Evolutionary conservation across 2,797 vertebrate genomes (phyloP).

Genomic region (Pelobates cultripes): DNA sequence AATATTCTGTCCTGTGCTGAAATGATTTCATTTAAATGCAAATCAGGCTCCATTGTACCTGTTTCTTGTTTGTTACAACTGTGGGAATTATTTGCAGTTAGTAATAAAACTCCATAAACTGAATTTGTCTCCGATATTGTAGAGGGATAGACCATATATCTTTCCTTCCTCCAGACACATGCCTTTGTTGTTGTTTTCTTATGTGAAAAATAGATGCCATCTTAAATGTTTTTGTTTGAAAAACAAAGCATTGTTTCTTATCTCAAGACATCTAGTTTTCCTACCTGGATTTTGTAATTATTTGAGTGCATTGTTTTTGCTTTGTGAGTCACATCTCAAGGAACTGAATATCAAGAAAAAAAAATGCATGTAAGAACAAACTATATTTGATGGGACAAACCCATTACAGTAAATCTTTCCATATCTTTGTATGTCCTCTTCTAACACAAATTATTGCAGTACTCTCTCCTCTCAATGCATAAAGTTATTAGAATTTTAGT

Average conservation of each 20-base stretch:
- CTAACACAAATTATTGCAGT: no score
- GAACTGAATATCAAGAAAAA: not conserved
- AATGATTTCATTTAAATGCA: slow-evolving; percentile 82
- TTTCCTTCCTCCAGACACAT: slow-evolving; percentile 69
- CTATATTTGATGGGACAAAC: no score
- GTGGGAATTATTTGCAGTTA: slow-evolving; percentile 80
- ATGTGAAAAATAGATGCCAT: slow-evolving; percentile 64
- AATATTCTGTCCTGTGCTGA: slow-evolving; percentile 73
- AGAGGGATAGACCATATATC: slow-evolving; percentile 64
- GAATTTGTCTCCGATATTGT: slow-evolving; percentile 70
- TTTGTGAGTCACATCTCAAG: not conserved
- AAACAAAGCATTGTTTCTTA: slow-evolving; percentile 59
- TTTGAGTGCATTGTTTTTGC: not conserved
- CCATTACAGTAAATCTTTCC: no score
- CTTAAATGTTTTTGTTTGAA: slow-evolving; percentile 65
- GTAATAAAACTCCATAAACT: slow-evolving; percentile 80
- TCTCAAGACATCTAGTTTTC: slow-evolving; percentile 40
- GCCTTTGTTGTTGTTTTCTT: slow-evolving; percentile 62
- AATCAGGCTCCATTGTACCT: slow-evolving; percentile 72
- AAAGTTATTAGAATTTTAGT: no score
- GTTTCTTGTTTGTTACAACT: slow-evolving; percentile 69
- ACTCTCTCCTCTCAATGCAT: no score
- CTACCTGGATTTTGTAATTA: not conserved
- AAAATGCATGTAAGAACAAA: not conserved
- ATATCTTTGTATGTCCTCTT: no score